Evolutionary conservation across 1,140 invertebrate species (phyloP).

Genomic region (Carposina sasakii): DNA sequence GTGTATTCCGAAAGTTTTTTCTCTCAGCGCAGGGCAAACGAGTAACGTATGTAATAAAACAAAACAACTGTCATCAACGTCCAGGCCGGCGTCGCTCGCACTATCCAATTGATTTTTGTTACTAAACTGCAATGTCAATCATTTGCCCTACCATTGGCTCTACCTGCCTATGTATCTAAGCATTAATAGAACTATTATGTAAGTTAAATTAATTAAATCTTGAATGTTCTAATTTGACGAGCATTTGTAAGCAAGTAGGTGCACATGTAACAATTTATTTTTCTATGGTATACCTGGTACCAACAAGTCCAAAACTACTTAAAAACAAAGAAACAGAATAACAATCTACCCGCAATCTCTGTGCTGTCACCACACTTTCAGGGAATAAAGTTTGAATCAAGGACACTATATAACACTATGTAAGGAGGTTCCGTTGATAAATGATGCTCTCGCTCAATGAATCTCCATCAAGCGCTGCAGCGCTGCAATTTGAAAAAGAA

Average conservation of each 20-base stretch:
- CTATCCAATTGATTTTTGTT: slow-evolving; percentile 24
- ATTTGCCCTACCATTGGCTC: too few species aligned
- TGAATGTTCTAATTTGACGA: too few species aligned
- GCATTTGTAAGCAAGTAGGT: too few species aligned
- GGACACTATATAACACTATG: slow-evolving; percentile 41
- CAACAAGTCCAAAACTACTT: not conserved
- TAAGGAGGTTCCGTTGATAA: slow-evolving; percentile 54
- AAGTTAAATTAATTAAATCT: too few species aligned
- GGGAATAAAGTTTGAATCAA: slow-evolving; percentile 49
- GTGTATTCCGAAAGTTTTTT: slow-evolving; percentile 46
- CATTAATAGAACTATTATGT: too few species aligned
- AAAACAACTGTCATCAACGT: slow-evolving; percentile 65
- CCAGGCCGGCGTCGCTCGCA: slow-evolving; percentile 33
- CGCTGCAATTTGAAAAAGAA: slow-evolving; percentile 45
- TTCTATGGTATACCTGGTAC: too few species aligned
- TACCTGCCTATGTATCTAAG: too few species aligned
- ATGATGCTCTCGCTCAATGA: slow-evolving; percentile 52
- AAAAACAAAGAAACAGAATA: not conserved
- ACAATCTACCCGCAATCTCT: too few species aligned
- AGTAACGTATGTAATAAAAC: slow-evolving; percentile 48
- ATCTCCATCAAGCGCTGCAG: slow-evolving; percentile 51
- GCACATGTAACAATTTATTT: too few species aligned
- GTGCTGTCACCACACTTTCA: too few species aligned
- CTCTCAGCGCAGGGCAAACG: slow-evolving; percentile 37
- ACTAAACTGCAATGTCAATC: too few species aligned